Conservation (phyloP, 2,113 vertebrate genomes). For the Etia nguti region DNA sequence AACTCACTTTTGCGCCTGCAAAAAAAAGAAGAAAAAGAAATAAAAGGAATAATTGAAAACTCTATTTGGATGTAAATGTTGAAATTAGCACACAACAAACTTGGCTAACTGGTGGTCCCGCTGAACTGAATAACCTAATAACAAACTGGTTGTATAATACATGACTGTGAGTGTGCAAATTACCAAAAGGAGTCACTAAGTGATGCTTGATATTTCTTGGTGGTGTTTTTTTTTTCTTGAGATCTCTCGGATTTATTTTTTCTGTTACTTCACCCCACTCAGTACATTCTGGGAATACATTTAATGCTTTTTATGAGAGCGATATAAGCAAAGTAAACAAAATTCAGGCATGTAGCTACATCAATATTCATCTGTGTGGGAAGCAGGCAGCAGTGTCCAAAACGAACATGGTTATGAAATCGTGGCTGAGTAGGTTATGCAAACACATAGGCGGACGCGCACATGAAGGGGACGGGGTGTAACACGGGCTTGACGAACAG, state of each 20-base stretch:
- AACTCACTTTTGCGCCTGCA: slow-evolving; percentile 20
- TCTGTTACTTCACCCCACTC: not conserved
- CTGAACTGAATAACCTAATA: slow-evolving; percentile 11
- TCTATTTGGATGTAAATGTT: not conserved
- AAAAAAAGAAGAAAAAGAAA: not conserved
- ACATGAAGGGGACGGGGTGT: not conserved
- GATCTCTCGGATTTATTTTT: not conserved
- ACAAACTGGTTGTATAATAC: not conserved
- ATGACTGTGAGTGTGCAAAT: not conserved
- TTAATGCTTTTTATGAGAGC: not conserved
- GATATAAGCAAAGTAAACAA: not conserved
- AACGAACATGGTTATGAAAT: slow-evolving; percentile 47
- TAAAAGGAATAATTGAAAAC: not conserved
- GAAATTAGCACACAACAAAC: not conserved
- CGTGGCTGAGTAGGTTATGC: slow-evolving; percentile 47
- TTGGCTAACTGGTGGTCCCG: not conserved
- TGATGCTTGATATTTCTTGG: not conserved
- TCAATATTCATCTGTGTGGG: slow-evolving; percentile 53
- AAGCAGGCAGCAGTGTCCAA: slow-evolving; percentile 32
- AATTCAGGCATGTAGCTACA: slow-evolving; percentile 4
- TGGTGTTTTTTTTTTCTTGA: not conserved
- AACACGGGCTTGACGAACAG: not conserved
- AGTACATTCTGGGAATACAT: not conserved
- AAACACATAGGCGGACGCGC: slow-evolving; percentile 34
- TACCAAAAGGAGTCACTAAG: not conserved